These are phyloP conservation scores for Acanthaster planci DNA, from an alignment of 35 echinoderm and acorn worm species.

Conservation along the genomic window DNA sequence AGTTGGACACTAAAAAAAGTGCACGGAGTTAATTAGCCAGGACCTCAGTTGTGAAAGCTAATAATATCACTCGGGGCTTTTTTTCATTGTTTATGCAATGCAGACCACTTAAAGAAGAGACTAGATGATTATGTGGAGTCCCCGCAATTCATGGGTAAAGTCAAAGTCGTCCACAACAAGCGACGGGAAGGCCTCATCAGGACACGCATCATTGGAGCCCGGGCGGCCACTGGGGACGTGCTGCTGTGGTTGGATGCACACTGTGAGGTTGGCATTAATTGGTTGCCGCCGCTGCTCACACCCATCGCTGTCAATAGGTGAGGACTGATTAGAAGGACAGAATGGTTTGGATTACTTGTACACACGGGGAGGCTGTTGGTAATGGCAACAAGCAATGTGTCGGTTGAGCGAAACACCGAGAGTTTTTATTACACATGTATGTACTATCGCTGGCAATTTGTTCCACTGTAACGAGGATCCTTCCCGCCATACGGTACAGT, in stretches of 20 bases:
- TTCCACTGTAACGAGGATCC: no score
- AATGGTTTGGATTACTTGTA: no score
- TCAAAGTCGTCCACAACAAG: constrained; percentile 68
- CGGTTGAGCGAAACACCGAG: no score
- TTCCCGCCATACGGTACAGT: no score
- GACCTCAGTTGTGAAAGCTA: no score
- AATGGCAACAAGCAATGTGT: no score
- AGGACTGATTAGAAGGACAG: neutral
- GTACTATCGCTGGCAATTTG: no score
- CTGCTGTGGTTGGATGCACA: constrained; percentile 97
- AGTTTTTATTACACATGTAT: no score
- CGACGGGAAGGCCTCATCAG: constrained; percentile 87
- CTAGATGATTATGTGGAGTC: constrained; percentile 75
- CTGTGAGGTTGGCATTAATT: constrained; percentile 92
- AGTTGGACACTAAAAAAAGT: no score
- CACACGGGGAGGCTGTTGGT: no score
- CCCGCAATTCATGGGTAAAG: constrained; percentile 68
- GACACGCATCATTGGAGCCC: constrained; percentile 84
- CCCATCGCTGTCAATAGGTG: constrained; percentile 97
- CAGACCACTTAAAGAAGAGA: constrained; percentile 79
- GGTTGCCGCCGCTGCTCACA: constrained; percentile 87
- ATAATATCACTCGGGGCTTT: neutral
- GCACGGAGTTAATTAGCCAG: no score
- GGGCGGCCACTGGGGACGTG: constrained; percentile 79
- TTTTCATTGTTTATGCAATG: constrained; percentile 1